phyloP scores from a whole-genome alignment of 2,888 invertebrate species.

The Disparrhopalites patrizii region DNA sequence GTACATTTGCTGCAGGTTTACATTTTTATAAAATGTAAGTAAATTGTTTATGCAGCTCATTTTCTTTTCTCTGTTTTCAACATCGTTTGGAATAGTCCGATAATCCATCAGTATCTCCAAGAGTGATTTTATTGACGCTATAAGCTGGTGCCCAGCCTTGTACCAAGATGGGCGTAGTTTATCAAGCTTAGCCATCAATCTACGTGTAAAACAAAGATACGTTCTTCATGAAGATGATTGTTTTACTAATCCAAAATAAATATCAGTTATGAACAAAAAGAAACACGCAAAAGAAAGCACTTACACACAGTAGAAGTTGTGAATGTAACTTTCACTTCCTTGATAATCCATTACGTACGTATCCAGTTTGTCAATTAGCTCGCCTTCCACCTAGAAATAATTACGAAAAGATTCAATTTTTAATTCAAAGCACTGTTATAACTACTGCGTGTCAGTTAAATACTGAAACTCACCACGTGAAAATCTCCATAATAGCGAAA shows the following conservation, averaged over 20 bases:
- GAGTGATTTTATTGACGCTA: slow-evolving; percentile 83
- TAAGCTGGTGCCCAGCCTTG: slow-evolving; percentile 86
- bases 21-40: slow-evolving; percentile 94
- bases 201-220: slow-evolving; percentile 50
- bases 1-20: slow-evolving; percentile 93
- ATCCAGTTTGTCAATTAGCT: slow-evolving; percentile 85
- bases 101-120: slow-evolving; percentile 87
- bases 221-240: neutral
- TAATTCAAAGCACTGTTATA: neutral
- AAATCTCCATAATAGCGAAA: slow-evolving; percentile 52
- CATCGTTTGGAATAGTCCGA: slow-evolving; percentile 89
- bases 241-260: neutral
- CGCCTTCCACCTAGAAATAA: slow-evolving; percentile 69
- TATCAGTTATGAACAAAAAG: slow-evolving; percentile 4
- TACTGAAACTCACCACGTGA: slow-evolving; percentile 12
- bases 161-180: slow-evolving; percentile 82
- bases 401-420: neutral
- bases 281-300: slow-evolving; percentile 53
- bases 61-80: slow-evolving; percentile 88
- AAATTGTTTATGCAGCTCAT: slow-evolving; percentile 96
- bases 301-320: slow-evolving; percentile 94
- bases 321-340: slow-evolving; percentile 87
- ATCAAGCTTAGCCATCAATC: slow-evolving; percentile 78
- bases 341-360: slow-evolving; percentile 88
- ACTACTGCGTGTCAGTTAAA: no score